Evolutionary conservation across 2,888 invertebrate genomes (phyloP).

Genomic region (Erynnis tages): DNA sequence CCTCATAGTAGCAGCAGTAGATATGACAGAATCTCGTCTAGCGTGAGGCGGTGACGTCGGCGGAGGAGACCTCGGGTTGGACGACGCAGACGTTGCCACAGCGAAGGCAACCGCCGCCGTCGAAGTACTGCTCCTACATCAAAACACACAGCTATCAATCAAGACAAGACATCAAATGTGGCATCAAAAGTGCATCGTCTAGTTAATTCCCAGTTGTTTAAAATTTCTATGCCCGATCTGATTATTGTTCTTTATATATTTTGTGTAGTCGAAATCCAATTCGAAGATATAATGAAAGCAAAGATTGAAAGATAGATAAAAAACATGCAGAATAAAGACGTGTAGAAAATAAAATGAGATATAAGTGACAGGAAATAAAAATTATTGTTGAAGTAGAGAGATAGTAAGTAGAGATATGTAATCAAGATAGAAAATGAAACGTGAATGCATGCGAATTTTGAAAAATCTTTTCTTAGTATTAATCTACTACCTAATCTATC

Average conservation of each 20-base stretch:
- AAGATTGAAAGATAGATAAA: constrained; percentile 26
- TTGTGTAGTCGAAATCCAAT: neutral
- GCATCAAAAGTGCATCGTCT: neutral
- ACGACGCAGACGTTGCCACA: constrained; percentile 93
- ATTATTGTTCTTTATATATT: neutral
- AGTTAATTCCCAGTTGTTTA: neutral
- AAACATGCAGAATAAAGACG: constrained; percentile 31
- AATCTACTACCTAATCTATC: constrained; percentile 6
- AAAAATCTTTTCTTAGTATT: neutral
- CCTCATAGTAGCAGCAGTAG: constrained; percentile 96
- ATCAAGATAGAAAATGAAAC: neutral
- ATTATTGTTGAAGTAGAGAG: neutral
- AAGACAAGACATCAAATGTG: neutral
- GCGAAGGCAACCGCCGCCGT: constrained; percentile 95
- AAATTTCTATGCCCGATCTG: neutral
- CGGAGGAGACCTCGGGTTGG: constrained; percentile 88
- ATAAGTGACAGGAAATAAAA: constrained; percentile 16
- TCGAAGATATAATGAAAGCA: constrained; percentile 5
- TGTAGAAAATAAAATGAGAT: constrained; percentile 26
- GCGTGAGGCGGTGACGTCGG: constrained; percentile 74
- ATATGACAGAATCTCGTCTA: constrained; percentile 87
- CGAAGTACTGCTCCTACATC: constrained; percentile 89
- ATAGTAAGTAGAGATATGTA: no score
- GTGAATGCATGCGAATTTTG: constrained; percentile 20
- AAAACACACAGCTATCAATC: constrained; percentile 24